Evolutionary conservation across 2,888 invertebrate genomes (phyloP).

Genomic region (Drosophila setosimentum): DNA sequence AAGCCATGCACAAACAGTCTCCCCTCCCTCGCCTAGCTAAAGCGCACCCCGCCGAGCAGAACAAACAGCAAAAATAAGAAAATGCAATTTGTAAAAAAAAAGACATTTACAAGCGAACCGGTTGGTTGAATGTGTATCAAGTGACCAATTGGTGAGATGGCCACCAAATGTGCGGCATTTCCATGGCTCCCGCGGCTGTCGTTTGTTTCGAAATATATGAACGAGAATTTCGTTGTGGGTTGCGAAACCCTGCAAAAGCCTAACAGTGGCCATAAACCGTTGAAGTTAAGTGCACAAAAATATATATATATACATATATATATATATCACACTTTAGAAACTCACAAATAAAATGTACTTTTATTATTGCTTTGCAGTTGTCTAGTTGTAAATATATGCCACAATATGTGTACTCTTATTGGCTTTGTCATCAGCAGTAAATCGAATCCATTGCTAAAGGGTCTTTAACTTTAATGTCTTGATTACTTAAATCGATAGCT

Average conservation of each 20-base stretch:
- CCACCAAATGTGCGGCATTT: conserved; percentile 59
- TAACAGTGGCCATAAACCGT: conserved; percentile 46
- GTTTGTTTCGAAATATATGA: conserved; percentile 61
- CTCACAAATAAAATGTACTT: neutral
- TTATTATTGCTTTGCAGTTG: neutral
- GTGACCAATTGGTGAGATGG: conserved; percentile 69
- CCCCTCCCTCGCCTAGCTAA: conserved; percentile 13
- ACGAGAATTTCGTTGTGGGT: conserved; percentile 29
- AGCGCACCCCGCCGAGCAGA: conserved; percentile 37
- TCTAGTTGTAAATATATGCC: neutral
- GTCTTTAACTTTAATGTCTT: neutral
- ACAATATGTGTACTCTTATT: neutral
- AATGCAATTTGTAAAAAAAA: conserved; percentile 1
- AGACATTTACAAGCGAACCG: conserved; percentile 35
- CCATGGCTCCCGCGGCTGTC: conserved; percentile 75
- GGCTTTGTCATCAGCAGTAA: neutral
- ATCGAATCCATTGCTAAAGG: neutral
- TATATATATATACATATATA: neutral
- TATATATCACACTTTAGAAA: neutral
- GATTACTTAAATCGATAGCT: neutral
- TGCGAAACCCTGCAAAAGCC: conserved; percentile 59
- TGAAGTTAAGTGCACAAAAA: neutral
- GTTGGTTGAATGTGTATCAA: conserved; percentile 67
- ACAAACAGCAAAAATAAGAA: conserved; percentile 19
- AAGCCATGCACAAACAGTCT: conserved; percentile 38